Conservation (phyloP, 2,113 vertebrate species). For the Pangasianodon gigas region DNA sequence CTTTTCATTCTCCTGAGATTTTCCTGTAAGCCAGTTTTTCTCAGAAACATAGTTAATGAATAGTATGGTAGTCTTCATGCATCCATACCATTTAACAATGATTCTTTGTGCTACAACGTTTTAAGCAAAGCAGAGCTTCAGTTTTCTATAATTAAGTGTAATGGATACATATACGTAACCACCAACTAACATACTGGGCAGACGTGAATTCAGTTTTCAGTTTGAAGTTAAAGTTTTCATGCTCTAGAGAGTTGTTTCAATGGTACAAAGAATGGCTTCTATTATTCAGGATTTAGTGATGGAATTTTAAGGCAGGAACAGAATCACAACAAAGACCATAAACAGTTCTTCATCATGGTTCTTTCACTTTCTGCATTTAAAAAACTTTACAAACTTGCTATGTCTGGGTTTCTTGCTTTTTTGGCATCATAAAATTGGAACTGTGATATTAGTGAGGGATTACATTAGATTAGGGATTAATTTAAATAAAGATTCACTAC, state of each 20-base stretch:
- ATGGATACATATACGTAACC: neutral
- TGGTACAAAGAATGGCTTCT: neutral
- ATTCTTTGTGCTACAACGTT: neutral
- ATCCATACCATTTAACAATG: neutral
- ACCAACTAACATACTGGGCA: neutral
- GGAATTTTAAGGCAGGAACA: neutral
- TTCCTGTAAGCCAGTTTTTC: neutral
- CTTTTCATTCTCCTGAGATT: neutral
- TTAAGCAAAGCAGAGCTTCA: neutral
- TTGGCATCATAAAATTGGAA: neutral
- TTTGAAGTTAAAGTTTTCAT: neutral
- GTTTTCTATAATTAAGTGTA: constrained; percentile 1
- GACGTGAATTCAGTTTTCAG: neutral
- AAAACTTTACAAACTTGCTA: neutral
- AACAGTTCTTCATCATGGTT: neutral
- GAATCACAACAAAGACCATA: neutral
- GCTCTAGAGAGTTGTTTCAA: neutral
- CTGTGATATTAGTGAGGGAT: neutral
- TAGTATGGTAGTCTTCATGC: neutral
- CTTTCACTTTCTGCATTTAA: neutral
- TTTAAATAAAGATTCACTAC: no score
- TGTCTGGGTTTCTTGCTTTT: neutral
- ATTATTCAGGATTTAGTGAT: constrained; percentile 1
- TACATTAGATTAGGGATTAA: neutral
- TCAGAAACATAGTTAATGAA: neutral